Base-by-base conservation (phyloP, 2,888 invertebrate species). In the Sthenelais limicola region DNA sequence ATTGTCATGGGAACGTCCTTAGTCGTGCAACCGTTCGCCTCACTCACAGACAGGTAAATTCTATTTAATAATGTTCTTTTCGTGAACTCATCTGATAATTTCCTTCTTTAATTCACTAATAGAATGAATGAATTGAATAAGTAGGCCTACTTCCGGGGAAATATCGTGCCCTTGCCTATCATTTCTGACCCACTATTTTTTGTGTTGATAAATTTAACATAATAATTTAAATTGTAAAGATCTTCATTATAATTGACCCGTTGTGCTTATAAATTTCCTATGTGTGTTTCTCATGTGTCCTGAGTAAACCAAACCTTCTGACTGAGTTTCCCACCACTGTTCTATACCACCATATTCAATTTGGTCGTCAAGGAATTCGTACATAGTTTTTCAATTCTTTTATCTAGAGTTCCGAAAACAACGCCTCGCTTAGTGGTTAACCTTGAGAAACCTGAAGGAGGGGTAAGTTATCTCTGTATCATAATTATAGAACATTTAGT, bases 1-100 rank as follows among this genome's bases (percentile, higher is more conserved):
- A 94, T 98, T 72, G 93, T 98, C 32, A 93, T 98, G 92, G 98
- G 98, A 0, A 97, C 98, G 0, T 97, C 97, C 0, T 90, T 98
- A 74, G 93, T 93, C 80, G 98, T 98, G 0, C 95, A 96, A 82
- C 98, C 98, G 0, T 98, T 98, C 89, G 96, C 97, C 0, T 94
- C 94, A 0, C 90, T 98, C 4, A 90, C 77, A 3, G 71, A 66
- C 83, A 92, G 91, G 94, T 94, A 88, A 88, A 89, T 73, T 69
- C 21, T 54, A 15, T 18, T 12, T 51, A 2, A 24, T 18, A 68
- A 26, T 51, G 18, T 52, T 58, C 26, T 48, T 52, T 12, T 18
- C 12, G 24, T 52, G 52, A 18, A 21, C 52, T 15, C 47, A 15
- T 43, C 12, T 15, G n/a, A 43, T 43, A 15, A 43, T 15, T 43